phyloP scores from a whole-genome alignment of 2,797 vertebrate species.

The Hozukius guyotensis region DNA sequence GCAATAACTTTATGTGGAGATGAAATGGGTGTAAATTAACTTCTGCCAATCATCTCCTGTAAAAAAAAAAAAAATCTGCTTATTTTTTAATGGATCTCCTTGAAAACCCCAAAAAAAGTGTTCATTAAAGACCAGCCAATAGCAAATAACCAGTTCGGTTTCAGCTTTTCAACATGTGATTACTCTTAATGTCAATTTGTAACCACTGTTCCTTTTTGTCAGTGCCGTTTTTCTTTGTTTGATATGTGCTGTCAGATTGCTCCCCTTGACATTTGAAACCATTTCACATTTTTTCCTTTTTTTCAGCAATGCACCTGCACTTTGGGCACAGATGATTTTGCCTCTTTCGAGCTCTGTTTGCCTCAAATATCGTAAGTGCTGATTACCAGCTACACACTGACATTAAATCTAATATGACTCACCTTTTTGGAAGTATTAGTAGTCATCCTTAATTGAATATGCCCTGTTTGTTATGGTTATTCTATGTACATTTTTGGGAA shows the following conservation, averaged over 20 bases:
- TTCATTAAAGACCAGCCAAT: background rate
- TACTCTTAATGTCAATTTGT: constrained; percentile 23
- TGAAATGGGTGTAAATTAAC: background rate
- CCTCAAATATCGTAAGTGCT: background rate
- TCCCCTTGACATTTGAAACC: constrained; percentile 7
- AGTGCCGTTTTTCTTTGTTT: constrained; percentile 1
- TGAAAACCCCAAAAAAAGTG: background rate
- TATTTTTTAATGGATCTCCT: background rate
- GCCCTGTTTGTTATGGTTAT: background rate
- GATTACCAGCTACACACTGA: background rate
- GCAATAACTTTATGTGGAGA: background rate
- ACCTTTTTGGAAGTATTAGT: background rate
- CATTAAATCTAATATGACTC: background rate
- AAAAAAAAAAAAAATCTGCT: too few species aligned
- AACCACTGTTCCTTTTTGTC: constrained; percentile 3
- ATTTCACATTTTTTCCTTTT: background rate
- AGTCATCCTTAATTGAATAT: background rate
- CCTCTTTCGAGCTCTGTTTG: background rate
- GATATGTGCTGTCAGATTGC: background rate
- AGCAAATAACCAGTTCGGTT: background rate
- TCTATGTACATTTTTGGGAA: background rate
- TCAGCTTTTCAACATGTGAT: constrained; percentile 9
- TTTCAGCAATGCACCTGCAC: background rate
- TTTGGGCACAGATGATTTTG: background rate
- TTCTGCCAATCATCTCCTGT: background rate